Percentiles rank a stretch among this genome's conserved stretches.
These are phyloP conservation scores for Galaxias olidus DNA, from an alignment of 2,797 vertebrate genomes.

Conservation along the genomic window DNA sequence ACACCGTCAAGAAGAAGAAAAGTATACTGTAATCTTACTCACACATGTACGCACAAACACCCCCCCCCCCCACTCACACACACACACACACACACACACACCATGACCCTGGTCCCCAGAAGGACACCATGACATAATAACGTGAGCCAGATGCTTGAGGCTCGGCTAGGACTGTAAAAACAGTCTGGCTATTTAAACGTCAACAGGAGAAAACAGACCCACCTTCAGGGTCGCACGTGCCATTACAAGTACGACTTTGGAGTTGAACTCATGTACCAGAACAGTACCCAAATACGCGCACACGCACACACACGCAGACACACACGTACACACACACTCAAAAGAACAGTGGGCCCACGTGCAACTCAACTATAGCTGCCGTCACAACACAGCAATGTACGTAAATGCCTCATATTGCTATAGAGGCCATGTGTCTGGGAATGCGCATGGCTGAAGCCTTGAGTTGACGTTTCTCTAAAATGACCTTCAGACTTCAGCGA, in stretches of 20 bases:
- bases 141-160: not conserved
- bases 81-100: not conserved
- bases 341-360: not conserved
- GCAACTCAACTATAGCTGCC: not conserved
- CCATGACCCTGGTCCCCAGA: too few species aligned
- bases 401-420: too few species aligned
- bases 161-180: not conserved
- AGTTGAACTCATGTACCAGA: not conserved
- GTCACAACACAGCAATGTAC: too few species aligned
- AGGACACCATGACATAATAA: not conserved
- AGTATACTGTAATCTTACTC: not conserved
- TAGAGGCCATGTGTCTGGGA: too few species aligned
- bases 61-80: too few species aligned
- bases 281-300: not conserved
- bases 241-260: too few species aligned
- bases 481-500: too few species aligned
- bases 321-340: slow-evolving; percentile 3
- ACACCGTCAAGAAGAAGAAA: not conserved
- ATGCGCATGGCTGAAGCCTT: too few species aligned
- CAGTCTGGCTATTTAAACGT: not conserved
- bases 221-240: too few species aligned
- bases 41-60: not conserved
- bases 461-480: too few species aligned
- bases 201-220: not conserved
- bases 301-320: not conserved